Evolutionary conservation across 1,140 invertebrate species (phyloP).

Genomic region (Drosophila sturtevanti): DNA sequence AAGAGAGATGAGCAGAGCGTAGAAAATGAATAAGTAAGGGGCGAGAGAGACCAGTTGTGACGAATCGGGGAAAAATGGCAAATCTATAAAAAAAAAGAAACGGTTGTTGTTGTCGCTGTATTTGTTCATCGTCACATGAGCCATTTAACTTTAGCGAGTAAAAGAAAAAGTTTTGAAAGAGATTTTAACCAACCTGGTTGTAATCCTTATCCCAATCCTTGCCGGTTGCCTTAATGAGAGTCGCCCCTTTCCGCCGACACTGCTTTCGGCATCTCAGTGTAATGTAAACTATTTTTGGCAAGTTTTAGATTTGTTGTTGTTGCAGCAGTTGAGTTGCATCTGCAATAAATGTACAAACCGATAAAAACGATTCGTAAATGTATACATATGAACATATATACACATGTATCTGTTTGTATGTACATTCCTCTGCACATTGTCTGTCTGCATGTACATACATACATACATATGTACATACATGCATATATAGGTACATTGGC

Average conservation of each 20-base stretch:
- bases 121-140: not conserved
- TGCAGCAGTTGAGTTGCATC: slow-evolving; percentile 11
- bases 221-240: not conserved
- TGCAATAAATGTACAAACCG: slow-evolving; percentile 22
- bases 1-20: not conserved
- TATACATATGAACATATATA: not conserved
- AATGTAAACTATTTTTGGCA: not conserved
- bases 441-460: not conserved
- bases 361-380: slow-evolving; percentile 11
- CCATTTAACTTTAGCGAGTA: not conserved
- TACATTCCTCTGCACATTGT: not conserved
- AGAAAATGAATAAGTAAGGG: not conserved
- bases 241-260: not conserved
- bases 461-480: not conserved
- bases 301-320: not conserved
- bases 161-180: not conserved
- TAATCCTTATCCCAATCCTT: not conserved
- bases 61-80: slow-evolving; percentile 1
- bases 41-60: not conserved
- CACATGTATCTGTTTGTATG: not conserved
- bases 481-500: no score
- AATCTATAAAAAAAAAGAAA: not conserved
- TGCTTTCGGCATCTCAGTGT: not conserved
- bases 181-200: not conserved
- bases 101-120: not conserved